Evolutionary conservation across 1,140 invertebrate genomes (phyloP).

Genomic region (Varroa destructor): DNA sequence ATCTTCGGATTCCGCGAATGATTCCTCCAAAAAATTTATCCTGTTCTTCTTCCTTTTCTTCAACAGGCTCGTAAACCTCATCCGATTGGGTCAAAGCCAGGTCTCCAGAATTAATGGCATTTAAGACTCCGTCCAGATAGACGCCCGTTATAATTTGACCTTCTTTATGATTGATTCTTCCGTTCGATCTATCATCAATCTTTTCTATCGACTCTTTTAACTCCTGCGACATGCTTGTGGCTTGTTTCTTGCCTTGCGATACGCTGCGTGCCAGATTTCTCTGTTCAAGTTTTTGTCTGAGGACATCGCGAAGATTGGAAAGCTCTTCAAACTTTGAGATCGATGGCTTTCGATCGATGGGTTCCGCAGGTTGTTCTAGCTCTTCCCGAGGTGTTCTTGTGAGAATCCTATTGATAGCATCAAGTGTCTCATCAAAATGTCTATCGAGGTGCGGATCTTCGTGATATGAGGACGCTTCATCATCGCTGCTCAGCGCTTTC

Average conservation of each 20-base stretch:
- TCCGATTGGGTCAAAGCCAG: neutral
- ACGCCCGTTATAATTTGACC: neutral
- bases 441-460: conserved; percentile 10
- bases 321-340: conserved; percentile 22
- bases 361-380: conserved; percentile 16
- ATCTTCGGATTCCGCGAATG: conserved; percentile 2
- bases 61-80: neutral
- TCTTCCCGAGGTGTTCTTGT: conserved; percentile 3
- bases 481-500: conserved; percentile 23
- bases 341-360: neutral
- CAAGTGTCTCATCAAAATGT: conserved; percentile 14
- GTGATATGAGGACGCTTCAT: conserved; percentile 19
- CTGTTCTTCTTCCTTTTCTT: neutral
- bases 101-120: neutral
- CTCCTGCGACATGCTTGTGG: no score
- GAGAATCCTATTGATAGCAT: conserved; percentile 21
- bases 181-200: no score
- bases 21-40: neutral
- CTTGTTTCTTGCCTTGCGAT: no score
- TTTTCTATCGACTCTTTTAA: no score
- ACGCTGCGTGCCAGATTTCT: neutral
- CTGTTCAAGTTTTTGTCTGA: conserved; percentile 9
- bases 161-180: neutral
- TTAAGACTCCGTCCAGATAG: neutral
- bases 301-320: conserved; percentile 4